These are phyloP conservation scores for Adelges cooleyi DNA, from an alignment of 1,140 invertebrate species.

Conservation along the genomic window DNA sequence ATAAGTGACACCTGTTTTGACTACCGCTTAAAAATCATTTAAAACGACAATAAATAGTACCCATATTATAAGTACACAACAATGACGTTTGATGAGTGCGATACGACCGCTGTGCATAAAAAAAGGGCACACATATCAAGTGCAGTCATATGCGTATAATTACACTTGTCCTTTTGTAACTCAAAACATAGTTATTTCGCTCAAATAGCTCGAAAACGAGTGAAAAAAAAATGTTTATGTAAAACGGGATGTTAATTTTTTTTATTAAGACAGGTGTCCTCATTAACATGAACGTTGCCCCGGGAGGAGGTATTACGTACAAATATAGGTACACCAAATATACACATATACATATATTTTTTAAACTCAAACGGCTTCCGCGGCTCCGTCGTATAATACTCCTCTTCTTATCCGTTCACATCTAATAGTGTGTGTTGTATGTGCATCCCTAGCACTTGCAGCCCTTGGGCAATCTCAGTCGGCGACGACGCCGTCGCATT, in stretches of 20 bases:
- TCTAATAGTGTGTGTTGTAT: neutral
- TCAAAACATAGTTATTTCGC: too few relatives aligned
- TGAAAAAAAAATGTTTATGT: conserved; percentile 7
- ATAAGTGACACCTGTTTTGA: too few relatives aligned
- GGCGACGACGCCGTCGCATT: neutral
- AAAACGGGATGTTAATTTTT: conserved; percentile 25
- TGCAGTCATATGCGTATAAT: too few relatives aligned
- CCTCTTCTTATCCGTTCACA: neutral
- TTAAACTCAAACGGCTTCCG: conserved; percentile 18
- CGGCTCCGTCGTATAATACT: neutral
- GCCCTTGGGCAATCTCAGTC: conserved; percentile 24
- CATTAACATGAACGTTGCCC: conserved; percentile 5
- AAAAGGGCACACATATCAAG: too few relatives aligned
- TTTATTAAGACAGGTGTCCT: conserved; percentile 24
- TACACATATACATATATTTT: neutral
- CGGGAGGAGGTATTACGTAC: neutral
- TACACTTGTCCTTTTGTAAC: too few relatives aligned
- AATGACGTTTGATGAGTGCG: too few relatives aligned
- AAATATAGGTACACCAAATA: neutral
- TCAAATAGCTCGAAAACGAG: too few relatives aligned
- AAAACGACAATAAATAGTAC: too few relatives aligned
- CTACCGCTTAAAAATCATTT: too few relatives aligned
- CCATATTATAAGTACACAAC: too few relatives aligned
- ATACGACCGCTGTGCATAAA: too few relatives aligned
- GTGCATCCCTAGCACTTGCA: neutral